Evolutionary conservation across 2,797 vertebrate species (phyloP), one percentile per base, ranked within the genome.

Genomic region (Phrynocephalus vlangalii): DNA sequence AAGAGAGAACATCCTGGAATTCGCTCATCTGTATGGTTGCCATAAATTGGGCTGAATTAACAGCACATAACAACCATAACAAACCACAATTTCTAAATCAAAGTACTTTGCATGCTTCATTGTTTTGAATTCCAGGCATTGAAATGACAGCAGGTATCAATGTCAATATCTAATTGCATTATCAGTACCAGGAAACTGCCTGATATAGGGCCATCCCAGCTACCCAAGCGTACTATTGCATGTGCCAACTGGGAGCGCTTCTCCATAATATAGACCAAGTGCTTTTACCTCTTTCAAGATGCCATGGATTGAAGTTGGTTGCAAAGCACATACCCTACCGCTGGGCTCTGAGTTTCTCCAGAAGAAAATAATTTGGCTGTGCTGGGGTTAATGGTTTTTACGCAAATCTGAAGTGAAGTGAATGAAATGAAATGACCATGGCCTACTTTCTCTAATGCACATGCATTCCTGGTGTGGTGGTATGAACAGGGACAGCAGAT

Each of bases 351-450:
- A 56, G 52, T 56, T 56, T 15, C 56, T 0, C 0, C 0, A 6
- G 68, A 85, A 50, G 52, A 83, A 79, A 44, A 66, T 91, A 56
- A 85, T 73, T 56, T 33, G 24, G 6, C 28, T 11, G 33, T 67
- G 44, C 30, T 44, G n/a, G 30, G 26, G 24, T 84, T 56, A 75
- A 73, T 24, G 73, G 80, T 71, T 79, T 71, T 71, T 60, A 82
- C 28, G 5, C 84, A 88, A 80, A 79, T 60, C 6, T 80, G 76
- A 44, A 44, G 38, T 44, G 38, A 44, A 73, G 20, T 6, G 20
- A 38, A 38, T 73, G n/a, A 73, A 38, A 73, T 10, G 6, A 28
- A 73, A 73, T 33, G 30, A 73, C 30, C 18, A 38, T 18, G 8
- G 8, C 4, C 33, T 38, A 38, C 20, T 6, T 18, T 75, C 38